Evolutionary conservation across 1,140 invertebrate genomes (phyloP).

Genomic region (Solenopsis invicta): DNA sequence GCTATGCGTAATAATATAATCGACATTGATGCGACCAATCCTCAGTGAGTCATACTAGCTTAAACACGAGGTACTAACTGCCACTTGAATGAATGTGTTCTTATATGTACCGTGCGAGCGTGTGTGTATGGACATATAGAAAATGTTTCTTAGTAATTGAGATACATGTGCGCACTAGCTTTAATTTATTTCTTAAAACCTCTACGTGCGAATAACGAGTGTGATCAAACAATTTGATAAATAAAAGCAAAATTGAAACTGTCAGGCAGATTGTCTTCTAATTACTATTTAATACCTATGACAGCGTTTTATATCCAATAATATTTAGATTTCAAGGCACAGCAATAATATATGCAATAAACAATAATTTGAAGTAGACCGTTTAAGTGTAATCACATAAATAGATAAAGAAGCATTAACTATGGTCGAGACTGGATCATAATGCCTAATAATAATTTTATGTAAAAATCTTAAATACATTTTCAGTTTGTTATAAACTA

Average conservation of each 20-base stretch:
- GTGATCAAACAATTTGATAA: slow-evolving; percentile 61
- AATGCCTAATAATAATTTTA: no score
- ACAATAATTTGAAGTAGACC: no score
- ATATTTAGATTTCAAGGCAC: not conserved
- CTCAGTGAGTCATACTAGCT: slow-evolving; percentile 54
- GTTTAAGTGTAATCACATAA: no score
- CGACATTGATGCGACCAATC: slow-evolving; percentile 35
- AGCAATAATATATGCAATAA: no score
- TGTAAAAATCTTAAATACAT: no score
- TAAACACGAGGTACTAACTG: slow-evolving; percentile 79
- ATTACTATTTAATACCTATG: not conserved
- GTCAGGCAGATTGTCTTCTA: slow-evolving; percentile 4
- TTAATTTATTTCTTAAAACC: slow-evolving; percentile 58
- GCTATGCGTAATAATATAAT: not conserved
- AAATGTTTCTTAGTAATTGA: slow-evolving; percentile 47
- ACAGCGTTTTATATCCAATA: not conserved
- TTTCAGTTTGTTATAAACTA: no score
- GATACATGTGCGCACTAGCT: slow-evolving; percentile 25
- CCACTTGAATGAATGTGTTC: slow-evolving; percentile 77
- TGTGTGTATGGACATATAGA: slow-evolving; percentile 20
- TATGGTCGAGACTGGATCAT: no score
- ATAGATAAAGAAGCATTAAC: no score
- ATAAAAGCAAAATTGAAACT: slow-evolving; percentile 45
- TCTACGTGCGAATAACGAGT: slow-evolving; percentile 27
- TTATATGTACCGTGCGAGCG: slow-evolving; percentile 45